phyloP scores from a whole-genome alignment of 2,797 vertebrate species.

The Alectoris magna region DNA sequence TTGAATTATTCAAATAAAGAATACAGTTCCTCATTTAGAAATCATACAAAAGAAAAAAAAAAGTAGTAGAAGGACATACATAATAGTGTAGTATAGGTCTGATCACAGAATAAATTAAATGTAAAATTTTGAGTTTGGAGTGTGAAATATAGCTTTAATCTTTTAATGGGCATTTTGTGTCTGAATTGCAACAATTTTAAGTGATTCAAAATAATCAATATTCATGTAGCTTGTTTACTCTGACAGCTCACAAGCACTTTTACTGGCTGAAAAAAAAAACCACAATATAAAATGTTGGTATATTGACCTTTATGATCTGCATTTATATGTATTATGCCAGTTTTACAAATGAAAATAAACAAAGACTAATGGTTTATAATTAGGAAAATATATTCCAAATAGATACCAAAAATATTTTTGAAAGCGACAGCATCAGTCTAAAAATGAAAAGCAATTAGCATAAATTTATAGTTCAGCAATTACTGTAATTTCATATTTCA shows the following conservation, averaged over 20 bases:
- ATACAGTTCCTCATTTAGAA: neutral
- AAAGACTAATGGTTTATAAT: slow-evolving; percentile 10
- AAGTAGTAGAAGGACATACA: neutral
- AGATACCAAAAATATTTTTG: neutral
- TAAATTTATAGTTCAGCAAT: neutral
- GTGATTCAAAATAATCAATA: slow-evolving; percentile 12
- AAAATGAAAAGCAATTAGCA: slow-evolving; percentile 15
- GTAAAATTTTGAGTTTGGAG: neutral
- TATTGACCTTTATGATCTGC: neutral
- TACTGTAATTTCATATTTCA: neutral
- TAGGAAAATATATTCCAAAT: slow-evolving; percentile 12
- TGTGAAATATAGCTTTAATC: neutral
- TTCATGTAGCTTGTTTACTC: neutral
- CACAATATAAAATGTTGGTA: neutral
- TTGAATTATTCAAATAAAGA: slow-evolving; percentile 1
- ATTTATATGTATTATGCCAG: neutral
- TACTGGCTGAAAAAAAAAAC: neutral
- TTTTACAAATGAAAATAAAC: slow-evolving; percentile 11
- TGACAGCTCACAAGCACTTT: neutral
- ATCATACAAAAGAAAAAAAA: neutral
- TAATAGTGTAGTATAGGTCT: neutral
- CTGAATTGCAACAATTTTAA: neutral
- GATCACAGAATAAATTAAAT: slow-evolving; percentile 2
- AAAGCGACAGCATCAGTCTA: neutral
- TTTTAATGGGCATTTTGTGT: slow-evolving; percentile 2